Evolutionary conservation across 2,888 invertebrate genomes (phyloP).

Genomic region (Eremobia ochroleuca): DNA sequence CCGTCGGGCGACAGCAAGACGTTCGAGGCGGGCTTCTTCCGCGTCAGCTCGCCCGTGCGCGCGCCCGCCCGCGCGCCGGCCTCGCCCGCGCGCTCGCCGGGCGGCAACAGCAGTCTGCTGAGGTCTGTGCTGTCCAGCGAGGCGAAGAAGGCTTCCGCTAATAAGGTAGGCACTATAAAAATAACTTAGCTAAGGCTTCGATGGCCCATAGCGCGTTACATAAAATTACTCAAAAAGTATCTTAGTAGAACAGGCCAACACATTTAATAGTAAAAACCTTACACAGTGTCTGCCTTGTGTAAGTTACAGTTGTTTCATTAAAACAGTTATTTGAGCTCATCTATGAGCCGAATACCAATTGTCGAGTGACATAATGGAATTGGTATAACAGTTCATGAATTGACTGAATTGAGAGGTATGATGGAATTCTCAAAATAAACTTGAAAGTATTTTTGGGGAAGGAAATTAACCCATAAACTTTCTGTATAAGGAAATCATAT

Average conservation of each 20-base stretch:
- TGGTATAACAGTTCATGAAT: background rate
- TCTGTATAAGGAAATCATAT: background rate
- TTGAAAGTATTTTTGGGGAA: background rate
- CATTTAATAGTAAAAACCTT: background rate
- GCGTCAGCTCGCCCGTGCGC: conserved; percentile 83
- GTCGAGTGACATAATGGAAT: background rate
- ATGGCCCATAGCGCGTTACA: background rate
- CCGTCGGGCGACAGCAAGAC: conserved; percentile 72
- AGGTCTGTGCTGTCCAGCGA: conserved; percentile 85
- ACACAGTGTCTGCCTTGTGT: background rate
- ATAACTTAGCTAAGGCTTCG: background rate
- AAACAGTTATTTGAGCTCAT: background rate
- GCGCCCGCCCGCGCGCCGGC: conserved; percentile 31
- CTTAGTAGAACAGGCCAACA: background rate
- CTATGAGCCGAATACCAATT: background rate
- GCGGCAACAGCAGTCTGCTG: conserved; percentile 70
- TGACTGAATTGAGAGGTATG: background rate
- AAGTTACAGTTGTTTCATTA: background rate
- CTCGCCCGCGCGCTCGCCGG: conserved; percentile 52
- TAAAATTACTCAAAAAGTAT: background rate
- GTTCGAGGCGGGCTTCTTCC: conserved; percentile 88
- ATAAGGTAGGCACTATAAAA: conserved; percentile 73
- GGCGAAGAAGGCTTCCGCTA: conserved; percentile 82
- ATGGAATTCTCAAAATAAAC: background rate
- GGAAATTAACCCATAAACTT: background rate